Percentiles rank a stretch among this genome's conserved stretches.
Evolutionary conservation across 64 coral and sea anemone species (phyloP).

Genomic region (Stichodactyla helianthus): DNA sequence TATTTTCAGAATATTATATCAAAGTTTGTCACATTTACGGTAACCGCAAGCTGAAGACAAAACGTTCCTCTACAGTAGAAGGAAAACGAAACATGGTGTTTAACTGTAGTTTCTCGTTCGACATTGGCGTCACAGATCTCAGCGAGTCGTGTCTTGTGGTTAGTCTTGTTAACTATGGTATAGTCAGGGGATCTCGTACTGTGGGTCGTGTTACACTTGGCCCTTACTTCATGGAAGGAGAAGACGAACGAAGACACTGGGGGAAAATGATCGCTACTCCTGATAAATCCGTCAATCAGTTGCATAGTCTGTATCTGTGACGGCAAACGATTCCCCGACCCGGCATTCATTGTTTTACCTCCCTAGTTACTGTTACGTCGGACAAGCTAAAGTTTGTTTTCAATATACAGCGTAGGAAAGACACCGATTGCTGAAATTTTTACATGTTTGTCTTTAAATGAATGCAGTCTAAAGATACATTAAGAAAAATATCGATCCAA

Average conservation of each 20-base stretch:
- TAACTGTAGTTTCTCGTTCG: constrained; percentile 41
- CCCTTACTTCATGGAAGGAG: constrained; percentile 46
- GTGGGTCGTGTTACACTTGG: constrained; percentile 66
- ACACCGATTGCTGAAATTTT: no score
- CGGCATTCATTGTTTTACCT: no score
- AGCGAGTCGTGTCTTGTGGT: constrained; percentile 66
- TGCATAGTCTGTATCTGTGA: constrained; percentile 64
- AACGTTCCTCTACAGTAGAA: constrained; percentile 46
- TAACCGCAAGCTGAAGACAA: constrained; percentile 65
- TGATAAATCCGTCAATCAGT: constrained; percentile 29
- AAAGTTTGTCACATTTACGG: constrained; percentile 58
- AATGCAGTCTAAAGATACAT: no score
- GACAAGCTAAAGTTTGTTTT: no score
- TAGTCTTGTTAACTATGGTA: constrained; percentile 54
- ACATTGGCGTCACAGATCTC: constrained; percentile 32
- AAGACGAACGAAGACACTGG: constrained; percentile 73
- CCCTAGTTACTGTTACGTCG: no score
- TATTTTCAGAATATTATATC: constrained; percentile 58
- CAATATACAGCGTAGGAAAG: no score
- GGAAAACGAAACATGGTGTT: constrained; percentile 52
- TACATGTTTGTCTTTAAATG: no score
- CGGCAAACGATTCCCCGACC: not conserved
- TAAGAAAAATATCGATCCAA: no score
- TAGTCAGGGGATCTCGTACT: constrained; percentile 38
- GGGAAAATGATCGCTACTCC: constrained; percentile 68